A percentile compares a stretch with the other conserved stretches of the same genome.
Conservation (phyloP, 2,888 invertebrate species). For the Sarcophaga caerulescens region DNA sequence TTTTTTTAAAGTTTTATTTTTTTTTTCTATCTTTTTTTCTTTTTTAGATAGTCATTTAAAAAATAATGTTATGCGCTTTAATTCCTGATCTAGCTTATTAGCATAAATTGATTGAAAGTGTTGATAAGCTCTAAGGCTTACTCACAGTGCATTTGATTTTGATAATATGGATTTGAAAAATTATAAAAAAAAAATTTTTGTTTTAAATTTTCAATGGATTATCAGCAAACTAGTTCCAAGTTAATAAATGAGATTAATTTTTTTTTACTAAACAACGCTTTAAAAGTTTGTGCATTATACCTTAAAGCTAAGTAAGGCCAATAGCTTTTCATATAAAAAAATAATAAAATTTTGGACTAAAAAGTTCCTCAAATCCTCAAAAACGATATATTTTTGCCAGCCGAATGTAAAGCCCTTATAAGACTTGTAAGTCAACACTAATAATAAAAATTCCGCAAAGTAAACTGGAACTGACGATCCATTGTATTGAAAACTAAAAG, state of each 20-base stretch:
- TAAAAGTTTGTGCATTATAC: too few species aligned
- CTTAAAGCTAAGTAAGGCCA: too few species aligned
- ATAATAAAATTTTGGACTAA: too few species aligned
- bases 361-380: too few species aligned
- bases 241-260: neutral
- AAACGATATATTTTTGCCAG: too few species aligned
- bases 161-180: neutral
- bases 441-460: too few species aligned
- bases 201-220: neutral
- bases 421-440: too few species aligned
- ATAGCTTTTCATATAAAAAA: too few species aligned
- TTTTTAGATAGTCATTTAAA: constrained; percentile 31
- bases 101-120: constrained; percentile 57
- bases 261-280: too few species aligned
- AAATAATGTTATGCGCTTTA: constrained; percentile 49
- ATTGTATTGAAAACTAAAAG: too few species aligned
- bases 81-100: constrained; percentile 38
- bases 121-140: constrained; percentile 39
- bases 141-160: neutral
- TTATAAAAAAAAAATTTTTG: neutral
- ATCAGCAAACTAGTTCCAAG: neutral
- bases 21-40: neutral
- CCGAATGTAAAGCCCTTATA: too few species aligned
- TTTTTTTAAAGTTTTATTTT: constrained; percentile 4
- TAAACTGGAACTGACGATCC: too few species aligned